Evolutionary conservation across 1,140 invertebrate genomes (phyloP).

Genomic region (Drosophila mojavensis): DNA sequence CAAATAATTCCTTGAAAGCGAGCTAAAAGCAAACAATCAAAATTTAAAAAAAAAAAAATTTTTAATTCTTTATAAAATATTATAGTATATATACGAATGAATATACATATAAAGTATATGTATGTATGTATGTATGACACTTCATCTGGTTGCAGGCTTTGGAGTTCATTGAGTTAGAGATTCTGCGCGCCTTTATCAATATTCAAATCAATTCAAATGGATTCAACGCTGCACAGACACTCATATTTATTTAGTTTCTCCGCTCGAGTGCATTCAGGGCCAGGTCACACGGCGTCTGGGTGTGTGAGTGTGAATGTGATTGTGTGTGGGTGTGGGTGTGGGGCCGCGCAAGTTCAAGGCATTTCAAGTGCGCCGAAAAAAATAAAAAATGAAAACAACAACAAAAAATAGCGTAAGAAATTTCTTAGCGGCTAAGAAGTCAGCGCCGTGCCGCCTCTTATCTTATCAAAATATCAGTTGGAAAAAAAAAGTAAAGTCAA

Average conservation of each 20-base stretch:
- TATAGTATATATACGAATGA: too few relatives aligned
- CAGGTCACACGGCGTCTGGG: neutral
- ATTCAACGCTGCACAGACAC: neutral
- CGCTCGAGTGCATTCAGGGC: constrained; percentile 19
- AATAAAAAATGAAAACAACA: neutral
- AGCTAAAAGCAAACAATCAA: neutral
- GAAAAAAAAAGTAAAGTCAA: constrained; percentile 15
- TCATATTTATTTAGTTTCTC: constrained; percentile 13
- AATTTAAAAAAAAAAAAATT: neutral
- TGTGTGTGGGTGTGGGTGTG: neutral
- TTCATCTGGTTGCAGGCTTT: neutral
- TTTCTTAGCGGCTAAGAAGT: constrained; percentile 28
- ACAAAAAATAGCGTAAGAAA: constrained; percentile 20
- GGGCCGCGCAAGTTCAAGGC: constrained; percentile 42
- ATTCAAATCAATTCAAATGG: constrained; percentile 15
- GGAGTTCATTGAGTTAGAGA: neutral
- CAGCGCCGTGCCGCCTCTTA: constrained; percentile 23
- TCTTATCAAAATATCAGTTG: constrained; percentile 41
- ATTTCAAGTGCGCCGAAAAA: constrained; percentile 28
- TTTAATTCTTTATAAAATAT: too few relatives aligned
- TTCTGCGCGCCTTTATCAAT: neutral
- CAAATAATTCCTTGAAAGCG: neutral
- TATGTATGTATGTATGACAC: neutral
- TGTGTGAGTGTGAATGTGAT: neutral
- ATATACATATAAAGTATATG: neutral